phyloP scores from a whole-genome alignment of 1,140 invertebrate species.

The Drosophila rufa region DNA sequence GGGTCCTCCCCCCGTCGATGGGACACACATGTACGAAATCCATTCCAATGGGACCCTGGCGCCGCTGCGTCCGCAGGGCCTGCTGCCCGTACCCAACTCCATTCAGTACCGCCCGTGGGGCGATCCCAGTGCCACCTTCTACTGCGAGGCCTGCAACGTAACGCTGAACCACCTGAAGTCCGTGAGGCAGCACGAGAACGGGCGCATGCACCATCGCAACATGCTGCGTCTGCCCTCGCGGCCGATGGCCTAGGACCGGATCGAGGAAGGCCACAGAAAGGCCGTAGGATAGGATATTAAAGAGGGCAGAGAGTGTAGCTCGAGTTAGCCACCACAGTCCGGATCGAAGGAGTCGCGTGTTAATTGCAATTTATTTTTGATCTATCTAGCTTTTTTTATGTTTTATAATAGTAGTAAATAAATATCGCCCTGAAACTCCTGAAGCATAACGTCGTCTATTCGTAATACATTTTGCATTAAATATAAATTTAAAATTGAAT shows the following conservation, averaged over 20 bases:
- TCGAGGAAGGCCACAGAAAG: no score
- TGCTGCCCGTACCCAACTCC: constrained; percentile 3
- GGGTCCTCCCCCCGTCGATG: constrained; percentile 11
- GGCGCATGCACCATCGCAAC: constrained; percentile 86
- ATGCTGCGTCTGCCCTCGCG: constrained; percentile 15
- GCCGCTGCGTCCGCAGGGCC: constrained; percentile 36
- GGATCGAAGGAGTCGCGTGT: constrained; percentile 17
- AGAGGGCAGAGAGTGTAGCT: background rate
- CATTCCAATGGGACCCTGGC: constrained; percentile 35
- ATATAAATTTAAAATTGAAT: background rate
- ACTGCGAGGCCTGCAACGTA: constrained; percentile 88
- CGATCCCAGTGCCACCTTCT: constrained; percentile 87
- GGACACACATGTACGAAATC: constrained; percentile 49
- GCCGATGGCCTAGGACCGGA: background rate
- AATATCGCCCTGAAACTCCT: constrained; percentile 26
- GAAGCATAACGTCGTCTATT: background rate
- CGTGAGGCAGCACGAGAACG: constrained; percentile 88
- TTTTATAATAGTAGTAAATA: constrained; percentile 54
- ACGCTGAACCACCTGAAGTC: constrained; percentile 87
- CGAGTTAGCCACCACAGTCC: background rate
- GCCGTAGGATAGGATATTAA: background rate
- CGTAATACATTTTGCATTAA: no score
- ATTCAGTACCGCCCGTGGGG: constrained; percentile 55
- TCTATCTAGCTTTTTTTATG: constrained; percentile 52
- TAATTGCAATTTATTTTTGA: constrained; percentile 73